phyloP scores from a whole-genome alignment of 2,113 vertebrate species.

The Petaurus breviceps region DNA sequence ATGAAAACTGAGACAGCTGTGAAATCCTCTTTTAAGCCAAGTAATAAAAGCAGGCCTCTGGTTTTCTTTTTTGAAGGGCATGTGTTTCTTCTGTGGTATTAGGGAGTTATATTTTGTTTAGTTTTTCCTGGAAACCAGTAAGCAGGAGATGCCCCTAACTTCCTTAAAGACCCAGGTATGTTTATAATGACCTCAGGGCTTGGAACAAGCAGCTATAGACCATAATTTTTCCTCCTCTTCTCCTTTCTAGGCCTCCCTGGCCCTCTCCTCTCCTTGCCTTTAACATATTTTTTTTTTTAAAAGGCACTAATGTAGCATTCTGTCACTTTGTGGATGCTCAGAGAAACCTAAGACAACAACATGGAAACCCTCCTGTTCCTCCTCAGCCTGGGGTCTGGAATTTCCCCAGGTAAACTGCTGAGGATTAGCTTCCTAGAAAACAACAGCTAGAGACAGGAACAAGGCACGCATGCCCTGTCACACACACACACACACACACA shows the following conservation, averaged over 20 bases:
- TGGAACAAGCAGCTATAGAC: background rate
- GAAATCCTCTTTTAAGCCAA: background rate
- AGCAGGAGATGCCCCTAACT: background rate
- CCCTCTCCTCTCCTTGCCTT: background rate
- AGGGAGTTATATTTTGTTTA: background rate
- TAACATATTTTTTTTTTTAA: background rate
- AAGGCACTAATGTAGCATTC: background rate
- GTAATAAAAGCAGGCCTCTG: background rate
- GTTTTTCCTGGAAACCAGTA: background rate
- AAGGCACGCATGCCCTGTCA: background rate
- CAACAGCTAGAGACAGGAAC: background rate
- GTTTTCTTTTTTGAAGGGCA: background rate
- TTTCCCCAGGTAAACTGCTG: background rate
- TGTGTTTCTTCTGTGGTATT: background rate
- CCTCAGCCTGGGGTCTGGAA: rapidly evolving
- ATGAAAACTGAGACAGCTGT: background rate
- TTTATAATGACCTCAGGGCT: background rate
- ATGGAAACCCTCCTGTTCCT: background rate
- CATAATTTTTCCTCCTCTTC: background rate
- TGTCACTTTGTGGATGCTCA: background rate
- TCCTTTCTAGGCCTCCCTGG: background rate
- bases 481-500: background rate
- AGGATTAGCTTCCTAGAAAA: background rate
- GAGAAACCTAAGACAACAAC: background rate
- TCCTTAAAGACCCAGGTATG: background rate